Base-by-base conservation (phyloP, 2,113 vertebrate genomes). In the Neomonachus schauinslandi region DNA sequence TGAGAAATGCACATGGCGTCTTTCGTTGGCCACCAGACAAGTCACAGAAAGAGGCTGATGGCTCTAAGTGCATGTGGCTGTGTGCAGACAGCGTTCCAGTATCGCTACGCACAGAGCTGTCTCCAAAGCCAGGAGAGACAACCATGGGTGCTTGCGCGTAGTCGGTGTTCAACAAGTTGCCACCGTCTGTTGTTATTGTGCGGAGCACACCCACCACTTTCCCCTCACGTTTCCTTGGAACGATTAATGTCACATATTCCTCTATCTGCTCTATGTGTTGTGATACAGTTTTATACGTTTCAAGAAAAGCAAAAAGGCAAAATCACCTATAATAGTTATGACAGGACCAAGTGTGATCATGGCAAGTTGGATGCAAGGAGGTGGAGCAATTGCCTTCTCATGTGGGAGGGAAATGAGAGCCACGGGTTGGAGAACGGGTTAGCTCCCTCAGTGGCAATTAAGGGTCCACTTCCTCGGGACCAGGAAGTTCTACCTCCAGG, bases 41-140 rank as follows among this genome's bases (percentile, higher is more conserved):
- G 36, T 36, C n/a, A 24, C 36, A 6, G 71, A 13, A 72, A 72
- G 36, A 39, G 2, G 4, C 42, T 0, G 72, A 76, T 4, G 72
- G 39, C 12, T 46, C 22, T 46, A 76, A 76, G 13, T 3, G 0
- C 3, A 3, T 8, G 21, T 26, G 31, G 13, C 33, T 24, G 26
- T 10, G 21, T 53, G 8, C 5, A 11, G 9, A 69, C 24, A 24
- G 19, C 2, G 3, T 16, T 0, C 5, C 5, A 11, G 11, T 7
- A 6, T 16, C 2, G 0, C 7, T 7, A 16, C 2, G 1, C 2
- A 1, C 6, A 3, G 53, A 4, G 28, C 11, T 19, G 4, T 18
- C 28, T 59, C 55, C 7, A 4, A 33, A 61, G 55, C 1, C 36
- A 61, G 28, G 1, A 61, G 36, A 7, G 2, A 76, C 1, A 15